A percentile compares a stretch with the other conserved stretches of the same genome.
phyloP scores from a whole-genome alignment of 2,113 vertebrate species.

The Thymallus thymallus region DNA sequence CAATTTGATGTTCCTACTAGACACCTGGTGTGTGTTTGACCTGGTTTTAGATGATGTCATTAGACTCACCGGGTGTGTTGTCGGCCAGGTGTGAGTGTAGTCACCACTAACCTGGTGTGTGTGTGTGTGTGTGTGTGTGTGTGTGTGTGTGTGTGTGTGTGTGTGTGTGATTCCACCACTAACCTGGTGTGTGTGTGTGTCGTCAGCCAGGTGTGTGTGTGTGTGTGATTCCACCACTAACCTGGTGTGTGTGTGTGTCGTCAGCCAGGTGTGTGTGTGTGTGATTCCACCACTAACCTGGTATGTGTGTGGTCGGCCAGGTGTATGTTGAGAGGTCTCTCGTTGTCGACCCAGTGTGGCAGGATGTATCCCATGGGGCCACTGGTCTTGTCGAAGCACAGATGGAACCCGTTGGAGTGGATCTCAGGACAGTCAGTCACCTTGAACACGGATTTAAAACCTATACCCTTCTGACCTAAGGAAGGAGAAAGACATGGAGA shows the following conservation, averaged over 20 bases:
- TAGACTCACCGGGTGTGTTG: conserved; percentile 51
- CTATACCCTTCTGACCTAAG: conserved; percentile 79
- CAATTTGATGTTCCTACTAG: too few species aligned
- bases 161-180: too few species aligned
- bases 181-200: too few species aligned
- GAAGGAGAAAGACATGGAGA: too few species aligned
- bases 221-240: conserved; percentile 19
- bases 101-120: too few species aligned
- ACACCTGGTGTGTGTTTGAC: background rate
- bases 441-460: conserved; percentile 81
- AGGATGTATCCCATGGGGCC: conserved; percentile 80
- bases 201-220: background rate
- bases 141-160: background rate
- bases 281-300: conserved; percentile 54
- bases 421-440: conserved; percentile 79
- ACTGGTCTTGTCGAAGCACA: conserved; percentile 73
- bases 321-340: conserved; percentile 48
- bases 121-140: too few species aligned
- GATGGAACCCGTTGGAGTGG: conserved; percentile 78
- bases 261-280: conserved; percentile 28
- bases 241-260: conserved; percentile 56
- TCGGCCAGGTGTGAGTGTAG: too few species aligned
- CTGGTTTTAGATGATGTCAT: too few species aligned
- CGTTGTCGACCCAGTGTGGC: conserved; percentile 74
- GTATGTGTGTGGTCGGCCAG: conserved; percentile 47